Percentiles rank a stretch among this genome's conserved stretches.
These are phyloP conservation scores for Drosophila pseudotalamancana DNA, from an alignment of 2,888 invertebrate species.

Conservation along the genomic window DNA sequence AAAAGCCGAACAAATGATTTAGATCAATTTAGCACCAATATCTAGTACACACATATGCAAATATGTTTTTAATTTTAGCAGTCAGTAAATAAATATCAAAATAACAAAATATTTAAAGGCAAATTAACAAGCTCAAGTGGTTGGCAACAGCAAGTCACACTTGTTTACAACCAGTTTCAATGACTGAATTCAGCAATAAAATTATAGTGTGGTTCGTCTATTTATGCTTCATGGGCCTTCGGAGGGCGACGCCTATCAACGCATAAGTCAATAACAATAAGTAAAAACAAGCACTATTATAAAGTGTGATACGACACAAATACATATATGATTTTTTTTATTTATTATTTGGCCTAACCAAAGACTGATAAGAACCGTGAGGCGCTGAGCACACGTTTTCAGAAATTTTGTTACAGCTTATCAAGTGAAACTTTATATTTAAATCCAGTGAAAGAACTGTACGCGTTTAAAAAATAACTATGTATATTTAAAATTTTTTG, in stretches of 20 bases:
- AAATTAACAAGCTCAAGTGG: slow-evolving; percentile 52
- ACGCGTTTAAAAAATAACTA: too few species aligned
- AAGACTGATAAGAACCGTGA: slow-evolving; percentile 54
- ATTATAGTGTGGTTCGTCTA: slow-evolving; percentile 37
- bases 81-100: slow-evolving; percentile 1
- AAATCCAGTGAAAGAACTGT: too few species aligned
- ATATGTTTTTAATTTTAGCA: background rate
- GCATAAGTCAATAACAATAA: slow-evolving; percentile 29
- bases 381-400: slow-evolving; percentile 12
- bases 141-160: slow-evolving; percentile 42
- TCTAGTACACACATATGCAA: background rate
- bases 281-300: slow-evolving; percentile 25
- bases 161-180: slow-evolving; percentile 31
- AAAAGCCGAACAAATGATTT: slow-evolving; percentile 26
- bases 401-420: background rate
- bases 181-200: slow-evolving; percentile 40
- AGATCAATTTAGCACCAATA: slow-evolving; percentile 49
- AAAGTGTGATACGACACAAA: slow-evolving; percentile 17
- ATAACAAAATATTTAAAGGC: slow-evolving; percentile 51
- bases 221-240: slow-evolving; percentile 34
- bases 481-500: too few species aligned
- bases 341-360: slow-evolving; percentile 21
- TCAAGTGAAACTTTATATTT: too few species aligned
- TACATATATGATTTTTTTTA: slow-evolving; percentile 6
- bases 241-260: slow-evolving; percentile 29